Percentiles rank a stretch among this genome's conserved stretches.
Evolutionary conservation across 2,797 vertebrate genomes (phyloP).

Genomic region (Centroberyx gerrardi): DNA sequence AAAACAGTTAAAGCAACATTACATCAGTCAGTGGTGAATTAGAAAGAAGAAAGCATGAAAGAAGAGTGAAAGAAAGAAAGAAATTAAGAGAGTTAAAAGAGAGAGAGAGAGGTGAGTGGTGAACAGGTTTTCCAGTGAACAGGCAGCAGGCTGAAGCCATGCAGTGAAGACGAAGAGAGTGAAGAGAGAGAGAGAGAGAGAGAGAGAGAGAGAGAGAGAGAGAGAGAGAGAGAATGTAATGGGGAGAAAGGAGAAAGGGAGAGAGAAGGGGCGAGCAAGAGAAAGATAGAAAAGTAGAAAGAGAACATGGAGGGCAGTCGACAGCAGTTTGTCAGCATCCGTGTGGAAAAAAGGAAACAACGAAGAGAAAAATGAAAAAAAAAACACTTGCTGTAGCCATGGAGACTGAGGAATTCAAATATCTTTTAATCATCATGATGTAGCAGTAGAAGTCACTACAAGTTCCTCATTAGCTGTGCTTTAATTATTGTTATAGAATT

Average conservation of each 20-base stretch:
- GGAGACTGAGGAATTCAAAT: too few species aligned
- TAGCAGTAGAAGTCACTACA: too few species aligned
- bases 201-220: constrained; percentile 2
- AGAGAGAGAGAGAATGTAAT: neutral
- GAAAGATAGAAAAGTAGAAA: constrained; percentile 9
- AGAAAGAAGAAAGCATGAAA: too few species aligned
- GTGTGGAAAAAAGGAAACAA: neutral
- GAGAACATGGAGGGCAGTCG: constrained; percentile 3
- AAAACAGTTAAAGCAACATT: neutral
- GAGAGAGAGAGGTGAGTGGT: neutral
- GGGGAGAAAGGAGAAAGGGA: too few species aligned
- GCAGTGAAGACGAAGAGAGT: constrained; percentile 36
- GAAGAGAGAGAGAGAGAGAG: neutral
- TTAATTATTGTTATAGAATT: too few species aligned
- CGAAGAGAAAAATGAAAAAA: neutral
- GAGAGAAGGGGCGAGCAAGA: neutral
- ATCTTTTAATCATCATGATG: too few species aligned
- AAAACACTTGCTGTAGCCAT: neutral
- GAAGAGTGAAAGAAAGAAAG: neutral
- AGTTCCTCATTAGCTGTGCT: too few species aligned
- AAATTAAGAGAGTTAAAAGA: constrained; percentile 6
- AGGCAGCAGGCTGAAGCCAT: constrained; percentile 67
- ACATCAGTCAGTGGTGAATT: neutral
- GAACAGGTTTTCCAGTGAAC: constrained; percentile 8
- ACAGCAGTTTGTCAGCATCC: neutral